Conservation (phyloP, 2,113 vertebrate species). For the Oreochromis niloticus region DNA sequence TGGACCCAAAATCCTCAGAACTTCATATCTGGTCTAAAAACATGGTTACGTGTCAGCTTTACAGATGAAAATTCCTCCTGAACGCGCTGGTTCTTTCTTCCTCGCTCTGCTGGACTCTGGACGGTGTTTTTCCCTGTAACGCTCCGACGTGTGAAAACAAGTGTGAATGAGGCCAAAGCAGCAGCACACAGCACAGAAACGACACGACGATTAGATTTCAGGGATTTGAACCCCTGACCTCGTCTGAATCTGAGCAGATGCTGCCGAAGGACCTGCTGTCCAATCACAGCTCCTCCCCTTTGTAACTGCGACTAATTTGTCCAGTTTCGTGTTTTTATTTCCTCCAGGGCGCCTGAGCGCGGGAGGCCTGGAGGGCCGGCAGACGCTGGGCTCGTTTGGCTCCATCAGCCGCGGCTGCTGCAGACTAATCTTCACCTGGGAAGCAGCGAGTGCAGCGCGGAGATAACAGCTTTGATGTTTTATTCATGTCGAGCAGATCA, state of each 20-base stretch:
- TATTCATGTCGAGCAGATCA: slow-evolving; percentile 33
- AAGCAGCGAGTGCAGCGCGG: background rate
- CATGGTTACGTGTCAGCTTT: background rate
- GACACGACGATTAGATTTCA: background rate
- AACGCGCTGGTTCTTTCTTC: fast-evolving
- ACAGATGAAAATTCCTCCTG: background rate
- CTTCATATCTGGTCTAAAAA: background rate
- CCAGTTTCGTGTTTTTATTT: background rate
- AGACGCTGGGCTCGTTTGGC: background rate
- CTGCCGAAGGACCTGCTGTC: background rate
- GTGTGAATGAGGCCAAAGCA: background rate
- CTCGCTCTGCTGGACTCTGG: background rate
- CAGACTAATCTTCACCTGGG: slow-evolving; percentile 29
- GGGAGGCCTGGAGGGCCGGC: background rate
- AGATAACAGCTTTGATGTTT: slow-evolving; percentile 43
- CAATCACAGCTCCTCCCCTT: slow-evolving; percentile 10
- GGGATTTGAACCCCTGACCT: background rate
- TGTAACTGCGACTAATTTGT: slow-evolving; percentile 6
- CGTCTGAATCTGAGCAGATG: background rate
- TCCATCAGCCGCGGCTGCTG: slow-evolving; percentile 5
- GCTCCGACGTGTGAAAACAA: background rate
- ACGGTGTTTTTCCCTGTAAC: background rate
- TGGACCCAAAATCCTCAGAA: background rate
- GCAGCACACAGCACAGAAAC: background rate
- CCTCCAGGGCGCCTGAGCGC: background rate